These are phyloP conservation scores for Caenorhabditis zanzibari DNA, from an alignment of 2,888 invertebrate genomes.

Conservation along the genomic window DNA sequence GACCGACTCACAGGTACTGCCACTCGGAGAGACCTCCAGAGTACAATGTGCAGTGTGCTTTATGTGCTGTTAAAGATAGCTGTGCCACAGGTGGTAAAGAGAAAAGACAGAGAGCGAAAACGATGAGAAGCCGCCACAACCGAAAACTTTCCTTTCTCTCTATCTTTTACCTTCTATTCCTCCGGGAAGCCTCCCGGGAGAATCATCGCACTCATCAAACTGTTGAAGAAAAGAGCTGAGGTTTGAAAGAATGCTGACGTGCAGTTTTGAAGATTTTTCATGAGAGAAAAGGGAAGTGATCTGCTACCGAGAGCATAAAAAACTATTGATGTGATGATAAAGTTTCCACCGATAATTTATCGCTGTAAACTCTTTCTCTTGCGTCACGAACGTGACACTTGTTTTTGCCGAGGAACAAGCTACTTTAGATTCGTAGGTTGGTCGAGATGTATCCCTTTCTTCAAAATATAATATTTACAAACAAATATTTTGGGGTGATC, in stretches of 20 bases:
- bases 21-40: conserved; percentile 48
- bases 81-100: conserved; percentile 55
- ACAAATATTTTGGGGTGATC: conserved; percentile 27
- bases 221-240: conserved; percentile 56
- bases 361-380: background rate
- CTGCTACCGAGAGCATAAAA: conserved; percentile 6
- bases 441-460: conserved; percentile 2
- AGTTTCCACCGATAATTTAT: conserved; percentile 29
- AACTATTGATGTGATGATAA: conserved; percentile 21
- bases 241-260: conserved; percentile 44
- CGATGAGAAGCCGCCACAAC: conserved; percentile 48
- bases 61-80: conserved; percentile 64
- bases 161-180: background rate
- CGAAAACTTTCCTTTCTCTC: conserved; percentile 5
- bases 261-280: conserved; percentile 38
- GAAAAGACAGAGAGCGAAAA: conserved; percentile 12
- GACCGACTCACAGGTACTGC: conserved; percentile 43
- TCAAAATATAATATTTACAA: conserved; percentile 40
- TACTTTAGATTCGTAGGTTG: conserved; percentile 8
- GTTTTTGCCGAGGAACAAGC: background rate
- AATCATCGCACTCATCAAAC: conserved; percentile 48
- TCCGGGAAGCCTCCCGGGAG: conserved; percentile 40
- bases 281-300: conserved; percentile 23
- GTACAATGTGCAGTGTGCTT: conserved; percentile 61
- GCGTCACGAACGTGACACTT: conserved; percentile 25